Conservation (phyloP, 2,888 invertebrate species). For the Ennomos erosarius region DNA sequence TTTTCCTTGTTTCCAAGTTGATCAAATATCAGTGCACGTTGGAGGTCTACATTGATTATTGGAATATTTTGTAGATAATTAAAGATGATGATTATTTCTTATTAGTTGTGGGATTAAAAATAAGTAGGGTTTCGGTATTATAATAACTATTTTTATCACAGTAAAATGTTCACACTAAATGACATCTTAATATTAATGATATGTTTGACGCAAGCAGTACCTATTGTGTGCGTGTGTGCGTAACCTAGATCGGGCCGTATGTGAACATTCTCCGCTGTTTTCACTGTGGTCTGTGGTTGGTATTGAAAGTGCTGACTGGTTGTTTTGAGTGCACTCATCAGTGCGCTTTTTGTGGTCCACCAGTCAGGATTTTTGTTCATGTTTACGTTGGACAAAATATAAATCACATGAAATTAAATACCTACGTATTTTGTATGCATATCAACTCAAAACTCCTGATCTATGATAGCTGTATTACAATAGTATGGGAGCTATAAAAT, state of each 20-base stretch:
- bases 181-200: too few relatives aligned
- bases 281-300: slow-evolving; percentile 37
- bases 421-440: slow-evolving; percentile 3
- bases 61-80: too few relatives aligned
- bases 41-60: too few relatives aligned
- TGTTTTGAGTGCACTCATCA: slow-evolving; percentile 22
- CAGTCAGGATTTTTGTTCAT: slow-evolving; percentile 15
- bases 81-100: too few relatives aligned
- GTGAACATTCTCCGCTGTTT: not conserved
- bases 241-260: not conserved
- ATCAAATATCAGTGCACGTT: too few relatives aligned
- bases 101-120: too few relatives aligned
- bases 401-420: slow-evolving; percentile 11
- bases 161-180: too few relatives aligned
- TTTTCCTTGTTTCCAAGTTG: too few relatives aligned
- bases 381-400: slow-evolving; percentile 18
- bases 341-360: slow-evolving; percentile 22
- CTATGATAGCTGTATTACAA: slow-evolving; percentile 1
- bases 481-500: too few relatives aligned
- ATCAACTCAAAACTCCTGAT: slow-evolving; percentile 13
- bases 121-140: too few relatives aligned
- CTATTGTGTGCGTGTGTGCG: not conserved
- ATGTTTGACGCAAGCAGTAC: not conserved
- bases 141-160: too few relatives aligned
- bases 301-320: slow-evolving; percentile 24